Conservation (phyloP, 2,113 vertebrate genomes). For the Macrotus californicus region DNA sequence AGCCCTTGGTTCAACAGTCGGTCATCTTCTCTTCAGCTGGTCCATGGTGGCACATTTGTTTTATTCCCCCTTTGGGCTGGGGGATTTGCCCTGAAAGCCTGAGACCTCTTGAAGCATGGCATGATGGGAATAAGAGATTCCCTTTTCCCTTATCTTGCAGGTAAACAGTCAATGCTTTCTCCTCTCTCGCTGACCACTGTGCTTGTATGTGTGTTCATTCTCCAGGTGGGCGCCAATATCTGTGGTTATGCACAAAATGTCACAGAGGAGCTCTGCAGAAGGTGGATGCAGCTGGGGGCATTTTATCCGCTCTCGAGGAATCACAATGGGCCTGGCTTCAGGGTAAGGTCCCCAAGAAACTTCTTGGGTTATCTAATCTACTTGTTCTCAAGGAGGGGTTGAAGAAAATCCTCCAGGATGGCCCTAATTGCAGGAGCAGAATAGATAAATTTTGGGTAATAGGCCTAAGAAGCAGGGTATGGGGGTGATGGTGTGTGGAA, state of each 20-base stretch:
- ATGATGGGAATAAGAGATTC: background rate
- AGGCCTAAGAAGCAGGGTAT: background rate
- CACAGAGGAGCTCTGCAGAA: conserved; percentile 89
- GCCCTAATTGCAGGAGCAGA: background rate
- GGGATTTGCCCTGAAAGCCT: background rate
- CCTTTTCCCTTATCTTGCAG: background rate
- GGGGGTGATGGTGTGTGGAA: too few species aligned
- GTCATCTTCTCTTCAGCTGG: background rate
- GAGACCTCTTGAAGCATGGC: background rate
- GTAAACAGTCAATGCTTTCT: background rate
- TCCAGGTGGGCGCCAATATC: conserved; percentile 95
- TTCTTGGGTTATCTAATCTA: background rate
- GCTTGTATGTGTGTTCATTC: conserved; percentile 22
- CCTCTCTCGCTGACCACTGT: background rate
- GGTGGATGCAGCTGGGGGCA: conserved; percentile 97
- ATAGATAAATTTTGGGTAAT: background rate
- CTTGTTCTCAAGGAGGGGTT: background rate
- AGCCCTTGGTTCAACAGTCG: background rate
- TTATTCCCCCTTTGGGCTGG: background rate
- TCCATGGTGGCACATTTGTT: background rate
- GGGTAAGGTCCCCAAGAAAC: conserved; percentile 72
- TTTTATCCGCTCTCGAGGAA: conserved; percentile 97
- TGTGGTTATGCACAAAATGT: conserved; percentile 88
- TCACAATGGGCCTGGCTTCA: conserved; percentile 85
- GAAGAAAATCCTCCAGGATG: background rate